Conservation (phyloP, 2,797 vertebrate genomes). For the Bradypodion ventrale region DNA sequence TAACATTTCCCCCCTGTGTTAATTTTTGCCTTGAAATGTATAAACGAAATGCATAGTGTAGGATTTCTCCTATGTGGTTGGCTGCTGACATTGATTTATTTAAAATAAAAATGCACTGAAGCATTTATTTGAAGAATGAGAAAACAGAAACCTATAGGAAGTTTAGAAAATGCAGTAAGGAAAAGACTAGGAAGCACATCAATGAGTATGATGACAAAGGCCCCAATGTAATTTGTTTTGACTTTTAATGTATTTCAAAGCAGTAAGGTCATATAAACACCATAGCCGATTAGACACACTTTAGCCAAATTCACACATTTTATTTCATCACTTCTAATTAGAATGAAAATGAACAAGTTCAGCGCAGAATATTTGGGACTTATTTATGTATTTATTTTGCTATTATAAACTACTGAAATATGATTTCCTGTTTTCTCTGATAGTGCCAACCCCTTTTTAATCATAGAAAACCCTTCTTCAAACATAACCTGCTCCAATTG, state of each 20-base stretch:
- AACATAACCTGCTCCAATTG: background rate
- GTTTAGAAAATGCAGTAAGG: background rate
- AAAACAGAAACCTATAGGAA: background rate
- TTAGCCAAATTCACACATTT: background rate
- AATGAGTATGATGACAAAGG: background rate
- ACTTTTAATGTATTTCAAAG: conserved; percentile 5
- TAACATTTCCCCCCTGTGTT: background rate
- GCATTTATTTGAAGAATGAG: conserved; percentile 23
- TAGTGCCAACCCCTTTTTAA: background rate
- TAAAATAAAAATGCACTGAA: conserved; percentile 24
- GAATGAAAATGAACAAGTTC: background rate
- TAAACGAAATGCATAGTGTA: conserved; percentile 7
- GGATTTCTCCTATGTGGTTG: conserved; percentile 13
- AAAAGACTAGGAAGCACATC: background rate
- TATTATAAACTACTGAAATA: background rate
- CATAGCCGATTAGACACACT: background rate
- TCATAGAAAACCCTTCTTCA: background rate
- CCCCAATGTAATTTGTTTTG: background rate
- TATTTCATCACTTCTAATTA: background rate
- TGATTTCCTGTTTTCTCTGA: background rate
- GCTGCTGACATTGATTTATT: conserved; percentile 31
- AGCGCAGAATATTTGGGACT: background rate
- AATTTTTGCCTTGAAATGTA: background rate
- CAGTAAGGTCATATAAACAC: background rate
- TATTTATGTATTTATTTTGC: background rate